Evolutionary conservation across 1,140 invertebrate species (phyloP), one percentile per base, ranked within the genome.

Genomic region (Drosophila pachea): DNA sequence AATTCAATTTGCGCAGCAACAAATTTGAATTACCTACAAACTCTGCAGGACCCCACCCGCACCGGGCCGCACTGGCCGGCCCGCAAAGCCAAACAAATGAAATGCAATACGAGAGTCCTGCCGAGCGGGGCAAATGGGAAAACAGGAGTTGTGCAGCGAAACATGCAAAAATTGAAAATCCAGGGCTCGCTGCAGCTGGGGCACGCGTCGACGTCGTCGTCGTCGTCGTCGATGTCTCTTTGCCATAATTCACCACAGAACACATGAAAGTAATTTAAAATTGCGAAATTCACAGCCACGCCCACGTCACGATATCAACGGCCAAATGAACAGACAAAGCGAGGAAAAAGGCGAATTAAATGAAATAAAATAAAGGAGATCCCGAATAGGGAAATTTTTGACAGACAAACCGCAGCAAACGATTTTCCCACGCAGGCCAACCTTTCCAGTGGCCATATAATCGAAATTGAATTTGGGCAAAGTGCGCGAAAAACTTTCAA

Each of bases 1-100:
- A 61, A 76, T 79, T 79, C 68, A 68, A 79, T 78, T 68, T 75
- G 64, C 76, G 73, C 76, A 72, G 60, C 68, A 79, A 79, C 76
- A 68, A 79, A 79, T 79, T 79, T 68, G 64, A 73, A 68, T 76
- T 79, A 81, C 73, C 77, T 69, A 56, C 52, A 59, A 72, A 45
- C 49, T 22, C 12, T 5, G 45, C 9, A 8, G 9, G 0, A 5
- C 16, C 8, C 52, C 35, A 14, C 47, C 33, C 16, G n/a, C 11
- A 52, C 14, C n/a, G n/a, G n/a, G n/a, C n/a, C n/a, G n/a, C n/a
- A n/a, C n/a, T n/a, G n/a, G n/a, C n/a, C n/a, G n/a, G n/a, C n/a
- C n/a, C n/a, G n/a, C n/a, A n/a, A 40, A 45, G 33, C 60, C 36
- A 58, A 78, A 78, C 76, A 71, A 75, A 79, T 73, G 68, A 73